Conservation (phyloP, 2,113 vertebrate species). For the Microcebus ravelobensis region DNA sequence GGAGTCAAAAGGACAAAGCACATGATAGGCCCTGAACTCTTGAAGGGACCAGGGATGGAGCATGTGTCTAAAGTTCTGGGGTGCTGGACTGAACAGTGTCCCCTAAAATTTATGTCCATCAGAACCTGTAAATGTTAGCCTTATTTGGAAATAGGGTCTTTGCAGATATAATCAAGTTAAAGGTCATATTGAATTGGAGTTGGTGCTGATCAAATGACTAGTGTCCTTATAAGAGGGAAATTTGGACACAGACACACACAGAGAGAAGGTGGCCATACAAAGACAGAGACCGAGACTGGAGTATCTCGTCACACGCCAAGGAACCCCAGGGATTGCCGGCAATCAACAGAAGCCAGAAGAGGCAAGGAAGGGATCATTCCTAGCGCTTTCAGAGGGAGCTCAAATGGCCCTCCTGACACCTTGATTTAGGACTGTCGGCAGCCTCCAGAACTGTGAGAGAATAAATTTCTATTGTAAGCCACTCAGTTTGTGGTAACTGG, state of each 20-base stretch:
- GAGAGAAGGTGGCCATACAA: not conserved
- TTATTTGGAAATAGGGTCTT: not conserved
- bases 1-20: not conserved
- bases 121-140: not conserved
- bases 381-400: too few species aligned
- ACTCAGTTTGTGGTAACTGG: not conserved
- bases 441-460: not conserved
- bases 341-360: too few species aligned
- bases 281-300: not conserved
- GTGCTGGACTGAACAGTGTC: not conserved
- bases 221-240: not conserved
- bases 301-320: not conserved
- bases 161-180: not conserved
- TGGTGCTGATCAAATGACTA: not conserved
- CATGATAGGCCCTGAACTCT: too few species aligned
- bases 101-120: not conserved
- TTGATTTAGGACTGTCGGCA: not conserved
- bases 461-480: not conserved
- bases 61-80: not conserved
- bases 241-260: not conserved
- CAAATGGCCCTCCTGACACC: not conserved
- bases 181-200: not conserved
- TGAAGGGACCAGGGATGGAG: not conserved
- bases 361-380: too few species aligned
- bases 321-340: not conserved